Percentiles rank a stretch among this genome's conserved stretches.
These are phyloP conservation scores for Drosophila repletoides DNA, from an alignment of 1,140 invertebrate species.

Conservation along the genomic window DNA sequence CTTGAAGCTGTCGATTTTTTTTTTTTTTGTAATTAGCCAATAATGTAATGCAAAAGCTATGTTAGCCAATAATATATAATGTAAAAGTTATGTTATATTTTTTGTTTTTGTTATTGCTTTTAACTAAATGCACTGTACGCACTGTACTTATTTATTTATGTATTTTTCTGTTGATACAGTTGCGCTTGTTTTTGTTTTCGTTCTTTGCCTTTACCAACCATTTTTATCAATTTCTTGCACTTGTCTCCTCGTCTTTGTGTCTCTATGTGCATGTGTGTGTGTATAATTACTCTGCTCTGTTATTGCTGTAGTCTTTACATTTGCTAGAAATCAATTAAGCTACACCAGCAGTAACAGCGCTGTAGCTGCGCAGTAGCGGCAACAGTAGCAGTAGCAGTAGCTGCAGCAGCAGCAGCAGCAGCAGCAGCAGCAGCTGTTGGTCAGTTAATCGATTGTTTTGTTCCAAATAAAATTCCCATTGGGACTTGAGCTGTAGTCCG, in stretches of 20 bases:
- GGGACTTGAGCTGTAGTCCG: not conserved
- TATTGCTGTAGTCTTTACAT: not conserved
- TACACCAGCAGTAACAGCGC: not conserved
- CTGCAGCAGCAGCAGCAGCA: too few relatives aligned
- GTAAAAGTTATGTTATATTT: too few relatives aligned
- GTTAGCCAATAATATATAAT: too few relatives aligned
- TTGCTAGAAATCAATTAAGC: slow-evolving; percentile 34
- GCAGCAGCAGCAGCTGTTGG: too few relatives aligned
- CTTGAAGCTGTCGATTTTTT: too few relatives aligned
- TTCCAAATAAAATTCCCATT: slow-evolving; percentile 9
- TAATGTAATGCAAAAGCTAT: not conserved
- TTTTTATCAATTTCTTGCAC: slow-evolving; percentile 26
- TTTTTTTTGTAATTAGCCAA: slow-evolving; percentile 40
- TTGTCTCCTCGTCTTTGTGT: slow-evolving; percentile 33
- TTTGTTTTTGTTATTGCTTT: slow-evolving; percentile 29
- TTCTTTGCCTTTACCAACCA: slow-evolving; percentile 11
- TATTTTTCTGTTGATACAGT: slow-evolving; percentile 38
- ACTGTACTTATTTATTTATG: not conserved
- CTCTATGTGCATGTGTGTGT: not conserved
- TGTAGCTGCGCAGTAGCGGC: not conserved
- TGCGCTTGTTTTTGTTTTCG: slow-evolving; percentile 27
- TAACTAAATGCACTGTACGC: slow-evolving; percentile 7
- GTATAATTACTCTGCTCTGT: slow-evolving; percentile 9
- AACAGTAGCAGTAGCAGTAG: not conserved
- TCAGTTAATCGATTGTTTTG: slow-evolving; percentile 23